A percentile compares a stretch with the other conserved stretches of the same genome.
Conservation (phyloP, 2,888 invertebrate genomes). For the Liodrosophila aerea region DNA sequence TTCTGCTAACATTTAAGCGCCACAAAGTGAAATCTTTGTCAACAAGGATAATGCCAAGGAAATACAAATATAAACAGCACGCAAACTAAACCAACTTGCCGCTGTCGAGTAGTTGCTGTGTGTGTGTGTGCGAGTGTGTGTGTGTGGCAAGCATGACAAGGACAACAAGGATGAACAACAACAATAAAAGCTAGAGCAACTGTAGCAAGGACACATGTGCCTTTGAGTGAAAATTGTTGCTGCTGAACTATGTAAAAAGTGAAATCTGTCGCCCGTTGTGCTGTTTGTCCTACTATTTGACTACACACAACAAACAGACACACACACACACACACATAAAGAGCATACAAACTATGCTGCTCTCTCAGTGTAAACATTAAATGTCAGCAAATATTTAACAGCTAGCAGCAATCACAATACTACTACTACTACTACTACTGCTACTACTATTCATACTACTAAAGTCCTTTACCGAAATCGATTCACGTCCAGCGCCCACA, state of each 20-base stretch:
- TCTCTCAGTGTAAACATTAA: constrained; percentile 60
- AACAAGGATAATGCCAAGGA: constrained; percentile 79
- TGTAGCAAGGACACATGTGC: constrained; percentile 52
- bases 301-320: constrained; percentile 44
- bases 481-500: constrained; percentile 90
- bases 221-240: constrained; percentile 66
- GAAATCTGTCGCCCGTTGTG: constrained; percentile 68
- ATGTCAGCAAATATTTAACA: constrained; percentile 72
- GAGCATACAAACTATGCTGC: constrained; percentile 28
- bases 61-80: constrained; percentile 79
- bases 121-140: constrained; percentile 13
- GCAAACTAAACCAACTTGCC: constrained; percentile 74
- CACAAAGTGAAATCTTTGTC: constrained; percentile 80
- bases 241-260: constrained; percentile 63
- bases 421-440: constrained; percentile 9
- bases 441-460: neutral
- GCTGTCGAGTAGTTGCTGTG: constrained; percentile 48
- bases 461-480: constrained; percentile 88
- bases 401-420: constrained; percentile 38
- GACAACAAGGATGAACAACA: constrained; percentile 34
- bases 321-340: constrained; percentile 8
- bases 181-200: neutral
- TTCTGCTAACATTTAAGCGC: constrained; percentile 79
- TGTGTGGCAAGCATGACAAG: constrained; percentile 58
- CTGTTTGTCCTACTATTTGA: constrained; percentile 69